phyloP scores from a whole-genome alignment of 2,797 vertebrate genomes.

The Muscicapa striata region DNA sequence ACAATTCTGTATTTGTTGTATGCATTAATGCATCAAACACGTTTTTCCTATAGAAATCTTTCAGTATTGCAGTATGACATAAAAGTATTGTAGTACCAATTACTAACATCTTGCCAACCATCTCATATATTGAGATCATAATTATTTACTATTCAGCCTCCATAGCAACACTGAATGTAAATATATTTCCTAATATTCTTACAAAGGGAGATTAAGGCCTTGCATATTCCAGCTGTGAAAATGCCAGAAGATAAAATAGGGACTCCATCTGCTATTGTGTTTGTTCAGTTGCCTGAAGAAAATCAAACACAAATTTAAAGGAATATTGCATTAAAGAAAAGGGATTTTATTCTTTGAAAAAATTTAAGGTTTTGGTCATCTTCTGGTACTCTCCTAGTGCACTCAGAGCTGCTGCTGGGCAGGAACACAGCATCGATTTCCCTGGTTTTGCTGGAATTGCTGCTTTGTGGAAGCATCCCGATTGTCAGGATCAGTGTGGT shows the following conservation, averaged over 20 bases:
- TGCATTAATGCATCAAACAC: background rate
- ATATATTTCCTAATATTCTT: slow-evolving; percentile 3
- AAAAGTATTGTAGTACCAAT: background rate
- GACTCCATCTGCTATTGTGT: background rate
- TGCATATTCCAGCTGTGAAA: slow-evolving; percentile 34
- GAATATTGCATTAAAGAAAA: background rate
- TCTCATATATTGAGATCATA: background rate
- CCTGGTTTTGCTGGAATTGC: background rate
- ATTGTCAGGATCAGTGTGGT: background rate
- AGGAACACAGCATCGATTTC: background rate
- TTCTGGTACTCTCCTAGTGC: background rate
- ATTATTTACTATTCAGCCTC: slow-evolving; percentile 13
- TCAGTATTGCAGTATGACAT: background rate
- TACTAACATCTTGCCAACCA: background rate
- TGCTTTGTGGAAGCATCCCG: background rate
- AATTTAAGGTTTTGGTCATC: background rate
- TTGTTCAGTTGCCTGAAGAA: slow-evolving; percentile 14
- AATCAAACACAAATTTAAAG: background rate
- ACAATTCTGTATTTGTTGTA: background rate
- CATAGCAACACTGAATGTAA: slow-evolving; percentile 17
- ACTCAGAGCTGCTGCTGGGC: background rate
- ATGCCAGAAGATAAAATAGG: background rate
- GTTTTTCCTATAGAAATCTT: background rate
- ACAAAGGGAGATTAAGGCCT: background rate
- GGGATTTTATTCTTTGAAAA: background rate